phyloP scores from a whole-genome alignment of 2,888 invertebrate genomes.

The Drosophila putrida region DNA sequence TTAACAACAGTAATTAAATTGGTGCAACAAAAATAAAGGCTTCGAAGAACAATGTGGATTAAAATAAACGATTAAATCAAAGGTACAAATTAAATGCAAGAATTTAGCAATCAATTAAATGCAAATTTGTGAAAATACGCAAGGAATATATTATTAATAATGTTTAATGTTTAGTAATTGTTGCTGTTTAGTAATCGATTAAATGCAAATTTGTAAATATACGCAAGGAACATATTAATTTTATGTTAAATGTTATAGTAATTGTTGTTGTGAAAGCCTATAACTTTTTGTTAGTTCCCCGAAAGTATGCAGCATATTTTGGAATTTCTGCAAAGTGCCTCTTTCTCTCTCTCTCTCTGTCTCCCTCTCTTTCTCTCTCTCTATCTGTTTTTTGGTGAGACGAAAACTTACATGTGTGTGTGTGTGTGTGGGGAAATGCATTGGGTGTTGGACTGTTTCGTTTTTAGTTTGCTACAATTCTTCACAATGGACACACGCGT shows the following conservation, averaged over 20 bases:
- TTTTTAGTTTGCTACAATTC: neutral
- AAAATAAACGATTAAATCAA: too few species aligned
- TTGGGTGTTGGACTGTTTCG: neutral
- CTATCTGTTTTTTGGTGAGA: too few species aligned
- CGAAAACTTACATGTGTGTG: too few species aligned
- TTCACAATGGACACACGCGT: conserved; percentile 10
- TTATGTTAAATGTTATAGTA: neutral
- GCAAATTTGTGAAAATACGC: too few species aligned
- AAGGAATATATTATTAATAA: neutral
- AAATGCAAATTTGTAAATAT: too few species aligned
- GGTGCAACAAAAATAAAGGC: too few species aligned
- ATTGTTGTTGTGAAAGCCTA: neutral
- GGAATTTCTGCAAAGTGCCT: neutral
- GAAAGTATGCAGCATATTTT: conserved; percentile 14
- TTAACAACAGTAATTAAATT: too few species aligned
- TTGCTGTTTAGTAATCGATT: too few species aligned
- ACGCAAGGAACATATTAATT: neutral
- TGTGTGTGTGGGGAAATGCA: neutral
- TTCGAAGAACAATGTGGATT: too few species aligned
- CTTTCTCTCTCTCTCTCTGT: neutral
- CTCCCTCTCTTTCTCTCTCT: too few species aligned
- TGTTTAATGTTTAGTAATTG: neutral
- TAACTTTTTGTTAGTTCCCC: conserved; percentile 1
- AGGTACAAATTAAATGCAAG: too few species aligned
- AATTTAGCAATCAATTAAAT: too few species aligned